Evolutionary conservation across 2,888 invertebrate species (phyloP).

Genomic region (Phragmatobia fuliginosa): DNA sequence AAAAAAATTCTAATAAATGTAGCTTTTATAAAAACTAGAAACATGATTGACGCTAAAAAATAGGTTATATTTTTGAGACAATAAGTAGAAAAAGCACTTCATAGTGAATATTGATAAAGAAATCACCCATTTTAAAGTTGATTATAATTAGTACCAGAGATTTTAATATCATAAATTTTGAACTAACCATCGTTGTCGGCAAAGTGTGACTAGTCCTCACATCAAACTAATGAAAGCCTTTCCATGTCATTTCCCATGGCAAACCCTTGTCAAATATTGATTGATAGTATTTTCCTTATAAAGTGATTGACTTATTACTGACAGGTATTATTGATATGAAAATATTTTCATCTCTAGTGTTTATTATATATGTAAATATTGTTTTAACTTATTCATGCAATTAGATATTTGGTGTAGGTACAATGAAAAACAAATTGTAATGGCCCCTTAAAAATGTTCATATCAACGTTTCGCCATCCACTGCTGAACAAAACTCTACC

Average conservation of each 20-base stretch:
- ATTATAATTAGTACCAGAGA: not conserved
- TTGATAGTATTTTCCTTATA: slow-evolving; percentile 72
- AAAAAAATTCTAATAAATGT: too few species aligned
- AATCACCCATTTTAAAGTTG: not conserved
- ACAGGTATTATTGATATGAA: slow-evolving; percentile 46
- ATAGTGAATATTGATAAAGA: not conserved
- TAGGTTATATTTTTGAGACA: too few species aligned
- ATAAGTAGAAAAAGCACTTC: too few species aligned
- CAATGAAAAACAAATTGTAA: too few species aligned
- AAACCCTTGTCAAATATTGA: slow-evolving; percentile 81
- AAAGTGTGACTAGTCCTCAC: slow-evolving; percentile 30
- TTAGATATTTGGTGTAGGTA: too few species aligned
- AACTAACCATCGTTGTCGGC: slow-evolving; percentile 24
- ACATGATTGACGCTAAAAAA: too few species aligned
- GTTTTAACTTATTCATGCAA: not conserved
- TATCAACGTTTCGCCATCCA: too few species aligned
- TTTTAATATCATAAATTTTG: not conserved
- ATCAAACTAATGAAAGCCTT: slow-evolving; percentile 71
- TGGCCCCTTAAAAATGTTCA: too few species aligned
- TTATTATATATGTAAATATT: not conserved
- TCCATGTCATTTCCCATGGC: slow-evolving; percentile 73
- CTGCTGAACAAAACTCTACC: too few species aligned
- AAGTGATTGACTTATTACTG: slow-evolving; percentile 67
- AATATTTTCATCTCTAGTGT: not conserved
- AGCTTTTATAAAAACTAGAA: too few species aligned